Evolutionary conservation across 1,140 invertebrate species (phyloP).

Genomic region (Tenebrio molitor): DNA sequence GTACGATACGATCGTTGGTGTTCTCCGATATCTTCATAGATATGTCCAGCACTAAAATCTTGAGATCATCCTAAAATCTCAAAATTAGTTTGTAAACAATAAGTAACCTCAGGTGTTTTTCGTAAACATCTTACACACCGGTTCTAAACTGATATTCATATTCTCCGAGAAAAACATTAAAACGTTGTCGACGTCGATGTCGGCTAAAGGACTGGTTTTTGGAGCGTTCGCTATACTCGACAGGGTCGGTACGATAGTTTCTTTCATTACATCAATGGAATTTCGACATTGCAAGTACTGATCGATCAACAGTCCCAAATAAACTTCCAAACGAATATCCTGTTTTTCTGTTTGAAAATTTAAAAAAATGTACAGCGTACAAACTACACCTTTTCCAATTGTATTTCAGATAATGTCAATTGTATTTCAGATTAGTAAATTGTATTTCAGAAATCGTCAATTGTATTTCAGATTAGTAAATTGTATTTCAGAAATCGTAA

Average conservation of each 20-base stretch:
- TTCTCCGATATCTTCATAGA: conserved; percentile 37
- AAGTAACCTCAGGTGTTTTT: conserved; percentile 5
- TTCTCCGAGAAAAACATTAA: conserved; percentile 54
- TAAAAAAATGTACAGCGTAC: conserved; percentile 3
- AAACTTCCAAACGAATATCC: conserved; percentile 39
- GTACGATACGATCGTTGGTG: conserved; percentile 10
- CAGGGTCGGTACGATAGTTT: conserved; percentile 74
- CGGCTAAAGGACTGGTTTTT: conserved; percentile 71
- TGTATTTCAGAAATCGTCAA: too few species aligned
- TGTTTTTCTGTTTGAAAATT: conserved; percentile 47
- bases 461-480: too few species aligned
- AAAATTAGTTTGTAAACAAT: not conserved
- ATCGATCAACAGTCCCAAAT: conserved; percentile 49
- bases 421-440: too few species aligned
- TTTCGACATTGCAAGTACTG: conserved; percentile 26
- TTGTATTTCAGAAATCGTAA: too few species aligned
- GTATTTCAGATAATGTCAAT: too few species aligned
- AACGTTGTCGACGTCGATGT: conserved; percentile 68
- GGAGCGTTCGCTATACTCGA: conserved; percentile 73
- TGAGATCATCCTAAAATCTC: conserved; percentile 22
- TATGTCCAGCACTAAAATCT: conserved; percentile 35
- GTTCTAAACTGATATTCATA: conserved; percentile 42
- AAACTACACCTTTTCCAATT: too few species aligned
- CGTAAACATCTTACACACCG: conserved; percentile 3
- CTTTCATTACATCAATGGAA: conserved; percentile 70